phyloP scores from a whole-genome alignment of 2,797 vertebrate genomes.

The Periophthalmus magnuspinnatus region DNA sequence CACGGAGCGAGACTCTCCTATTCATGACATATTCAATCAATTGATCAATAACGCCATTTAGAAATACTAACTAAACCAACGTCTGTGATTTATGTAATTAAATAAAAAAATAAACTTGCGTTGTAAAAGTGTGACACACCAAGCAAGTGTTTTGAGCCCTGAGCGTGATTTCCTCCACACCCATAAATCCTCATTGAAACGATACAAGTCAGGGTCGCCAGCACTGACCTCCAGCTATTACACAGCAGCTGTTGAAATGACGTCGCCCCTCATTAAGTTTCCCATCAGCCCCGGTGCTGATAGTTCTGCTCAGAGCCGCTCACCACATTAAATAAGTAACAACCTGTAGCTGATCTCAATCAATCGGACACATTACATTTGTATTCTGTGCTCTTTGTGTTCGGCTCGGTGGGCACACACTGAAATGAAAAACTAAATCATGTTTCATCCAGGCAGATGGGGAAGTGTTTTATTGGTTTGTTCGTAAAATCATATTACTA shows the following conservation, averaged over 20 bases:
- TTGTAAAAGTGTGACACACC: neutral
- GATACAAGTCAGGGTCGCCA: constrained; percentile 6
- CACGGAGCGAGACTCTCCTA: no score
- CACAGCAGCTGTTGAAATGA: neutral
- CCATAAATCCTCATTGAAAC: constrained; percentile 3
- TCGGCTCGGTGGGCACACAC: constrained; percentile 3
- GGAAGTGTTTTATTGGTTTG: neutral
- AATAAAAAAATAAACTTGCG: neutral
- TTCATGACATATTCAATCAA: no score
- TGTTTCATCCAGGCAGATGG: constrained; percentile 10
- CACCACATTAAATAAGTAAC: constrained; percentile 21
- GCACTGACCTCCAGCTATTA: neutral
- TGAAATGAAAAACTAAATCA: constrained; percentile 27
- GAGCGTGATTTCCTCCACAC: neutral
- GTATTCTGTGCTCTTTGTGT: constrained; percentile 13
- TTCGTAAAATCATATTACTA: neutral
- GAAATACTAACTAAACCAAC: no score
- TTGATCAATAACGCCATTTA: no score
- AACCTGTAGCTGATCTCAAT: constrained; percentile 9
- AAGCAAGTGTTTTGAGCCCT: neutral
- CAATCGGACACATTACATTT: constrained; percentile 18
- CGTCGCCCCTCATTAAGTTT: constrained; percentile 14
- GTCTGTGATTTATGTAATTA: neutral
- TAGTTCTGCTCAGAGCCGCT: constrained; percentile 7
- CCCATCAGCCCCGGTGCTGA: constrained; percentile 5